These are phyloP conservation scores for Brachypterus glaber DNA, from an alignment of 2,888 invertebrate species.

Conservation along the genomic window DNA sequence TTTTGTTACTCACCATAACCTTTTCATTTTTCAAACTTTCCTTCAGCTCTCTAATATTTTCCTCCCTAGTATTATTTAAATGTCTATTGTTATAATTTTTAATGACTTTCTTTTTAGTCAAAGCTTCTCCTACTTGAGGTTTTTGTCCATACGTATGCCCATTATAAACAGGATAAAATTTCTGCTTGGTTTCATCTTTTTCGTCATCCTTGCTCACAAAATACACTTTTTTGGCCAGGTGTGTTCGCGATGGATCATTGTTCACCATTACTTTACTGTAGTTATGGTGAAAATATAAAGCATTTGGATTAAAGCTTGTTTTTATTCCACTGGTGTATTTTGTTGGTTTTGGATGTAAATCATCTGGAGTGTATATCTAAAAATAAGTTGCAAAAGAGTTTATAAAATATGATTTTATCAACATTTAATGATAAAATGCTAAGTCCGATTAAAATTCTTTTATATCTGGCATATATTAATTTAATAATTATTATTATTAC, in stretches of 20 bases:
- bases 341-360: not conserved
- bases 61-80: conserved; percentile 17
- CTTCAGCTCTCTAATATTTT: conserved; percentile 17
- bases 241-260: conserved; percentile 14
- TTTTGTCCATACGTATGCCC: conserved; percentile 20
- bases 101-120: not conserved
- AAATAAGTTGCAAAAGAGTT: too few relatives aligned
- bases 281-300: conserved; percentile 29
- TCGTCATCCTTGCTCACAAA: not conserved
- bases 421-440: too few relatives aligned
- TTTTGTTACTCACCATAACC: too few relatives aligned
- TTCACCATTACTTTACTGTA: conserved; percentile 32
- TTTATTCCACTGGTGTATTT: conserved; percentile 31
- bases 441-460: too few relatives aligned
- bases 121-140: conserved; percentile 8
- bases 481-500: too few relatives aligned
- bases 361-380: conserved; percentile 1
- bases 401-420: too few relatives aligned
- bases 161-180: conserved; percentile 22
- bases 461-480: too few relatives aligned
- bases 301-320: conserved; percentile 25
- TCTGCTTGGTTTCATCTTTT: not conserved
- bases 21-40: conserved; percentile 7
- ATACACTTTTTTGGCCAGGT: not conserved
- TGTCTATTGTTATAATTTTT: conserved; percentile 3